Conservation (phyloP, 2,113 vertebrate genomes). For the Tragelaphus strepsiceros region DNA sequence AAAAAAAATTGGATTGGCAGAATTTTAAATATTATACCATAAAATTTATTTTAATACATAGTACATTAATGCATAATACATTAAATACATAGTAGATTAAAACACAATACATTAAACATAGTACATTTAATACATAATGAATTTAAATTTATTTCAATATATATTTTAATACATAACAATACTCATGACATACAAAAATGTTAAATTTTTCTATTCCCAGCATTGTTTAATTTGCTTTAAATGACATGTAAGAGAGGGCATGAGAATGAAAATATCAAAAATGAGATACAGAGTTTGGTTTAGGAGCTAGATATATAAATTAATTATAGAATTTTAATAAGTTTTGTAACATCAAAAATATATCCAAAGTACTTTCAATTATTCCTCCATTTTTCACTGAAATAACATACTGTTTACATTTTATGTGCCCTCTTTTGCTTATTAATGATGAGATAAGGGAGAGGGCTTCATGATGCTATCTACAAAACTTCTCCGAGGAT, state of each 20-base stretch:
- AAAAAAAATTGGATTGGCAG: neutral
- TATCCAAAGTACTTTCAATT: neutral
- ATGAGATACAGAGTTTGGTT: neutral
- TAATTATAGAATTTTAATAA: neutral
- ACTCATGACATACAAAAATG: neutral
- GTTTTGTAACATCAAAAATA: neutral
- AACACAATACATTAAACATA: neutral
- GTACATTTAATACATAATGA: neutral
- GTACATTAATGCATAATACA: neutral
- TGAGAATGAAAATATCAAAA: neutral
- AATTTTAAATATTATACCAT: neutral
- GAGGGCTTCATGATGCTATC: neutral
- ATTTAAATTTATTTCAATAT: neutral
- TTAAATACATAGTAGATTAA: neutral
- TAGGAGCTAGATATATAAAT: neutral
- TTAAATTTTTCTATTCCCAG: neutral
- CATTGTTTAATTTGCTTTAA: neutral
- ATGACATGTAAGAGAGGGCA: neutral
- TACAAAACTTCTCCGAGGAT: neutral
- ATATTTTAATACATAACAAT: neutral
- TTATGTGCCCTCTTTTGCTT: neutral
- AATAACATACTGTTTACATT: neutral
- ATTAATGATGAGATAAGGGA: neutral
- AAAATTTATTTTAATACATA: neutral
- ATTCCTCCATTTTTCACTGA: neutral